phyloP scores from a whole-genome alignment of 2,113 vertebrate genomes.

The Falco punctatus region DNA sequence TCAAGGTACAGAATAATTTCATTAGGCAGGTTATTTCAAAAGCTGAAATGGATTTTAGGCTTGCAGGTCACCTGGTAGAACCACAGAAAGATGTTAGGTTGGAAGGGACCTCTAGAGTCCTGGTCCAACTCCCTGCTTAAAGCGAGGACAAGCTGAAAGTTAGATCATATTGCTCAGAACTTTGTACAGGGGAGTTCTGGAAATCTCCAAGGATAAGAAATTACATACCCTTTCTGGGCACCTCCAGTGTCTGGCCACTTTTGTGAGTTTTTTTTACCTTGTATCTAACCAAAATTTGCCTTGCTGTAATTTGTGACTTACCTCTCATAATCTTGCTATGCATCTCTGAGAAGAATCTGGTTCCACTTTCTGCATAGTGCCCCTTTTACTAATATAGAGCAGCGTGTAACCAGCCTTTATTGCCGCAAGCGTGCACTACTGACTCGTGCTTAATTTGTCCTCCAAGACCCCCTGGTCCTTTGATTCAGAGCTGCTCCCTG shows the following conservation, averaged over 20 bases:
- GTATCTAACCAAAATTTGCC: neutral
- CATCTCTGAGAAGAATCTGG: neutral
- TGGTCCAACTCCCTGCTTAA: neutral
- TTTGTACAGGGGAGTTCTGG: neutral
- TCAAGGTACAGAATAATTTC: neutral
- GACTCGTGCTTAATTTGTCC: neutral
- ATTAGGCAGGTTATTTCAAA: neutral
- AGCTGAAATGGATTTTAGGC: neutral
- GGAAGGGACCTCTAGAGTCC: neutral
- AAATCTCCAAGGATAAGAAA: neutral
- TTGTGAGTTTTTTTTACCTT: neutral
- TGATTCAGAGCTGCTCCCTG: neutral
- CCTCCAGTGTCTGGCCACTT: neutral
- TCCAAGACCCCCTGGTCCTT: neutral
- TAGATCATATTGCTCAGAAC: neutral
- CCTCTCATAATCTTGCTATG: neutral
- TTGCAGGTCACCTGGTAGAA: neutral
- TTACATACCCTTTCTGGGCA: neutral
- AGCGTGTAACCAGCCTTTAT: neutral
- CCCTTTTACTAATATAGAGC: neutral
- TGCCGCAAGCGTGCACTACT: neutral
- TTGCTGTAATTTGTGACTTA: neutral
- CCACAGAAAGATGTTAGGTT: neutral
- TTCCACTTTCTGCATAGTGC: neutral
- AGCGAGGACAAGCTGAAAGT: neutral